A percentile compares a stretch with the other conserved stretches of the same genome.
Evolutionary conservation across 2,113 vertebrate species (phyloP).

Genomic region (Stigmatopora nigra): DNA sequence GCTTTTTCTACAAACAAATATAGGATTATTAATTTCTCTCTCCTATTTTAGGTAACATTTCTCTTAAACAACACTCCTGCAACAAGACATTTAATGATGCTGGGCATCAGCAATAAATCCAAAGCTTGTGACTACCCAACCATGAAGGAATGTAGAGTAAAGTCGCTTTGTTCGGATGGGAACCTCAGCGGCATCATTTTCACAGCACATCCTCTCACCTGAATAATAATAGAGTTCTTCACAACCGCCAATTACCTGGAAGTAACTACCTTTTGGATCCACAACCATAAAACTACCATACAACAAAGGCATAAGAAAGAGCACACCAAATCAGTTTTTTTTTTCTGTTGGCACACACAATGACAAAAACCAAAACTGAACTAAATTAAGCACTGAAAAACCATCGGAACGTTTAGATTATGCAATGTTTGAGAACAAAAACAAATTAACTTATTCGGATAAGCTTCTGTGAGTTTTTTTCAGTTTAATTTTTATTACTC

Average conservation of each 20-base stretch:
- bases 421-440: too few relatives aligned
- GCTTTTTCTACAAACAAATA: too few relatives aligned
- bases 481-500: too few relatives aligned
- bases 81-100: neutral
- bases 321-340: neutral
- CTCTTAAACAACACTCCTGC: neutral
- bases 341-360: neutral
- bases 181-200: neutral
- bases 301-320: neutral
- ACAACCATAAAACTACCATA: neutral
- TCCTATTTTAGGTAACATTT: too few relatives aligned
- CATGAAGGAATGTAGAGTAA: neutral
- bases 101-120: neutral
- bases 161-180: neutral
- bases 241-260: neutral
- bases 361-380: neutral
- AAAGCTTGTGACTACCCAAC: neutral
- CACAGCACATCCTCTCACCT: neutral
- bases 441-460: too few relatives aligned
- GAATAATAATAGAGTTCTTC: neutral
- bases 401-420: too few relatives aligned
- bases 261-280: neutral
- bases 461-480: too few relatives aligned
- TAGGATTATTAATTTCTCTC: too few relatives aligned
- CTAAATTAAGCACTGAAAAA: neutral